Evolutionary conservation across 1,140 invertebrate genomes (phyloP).

Genomic region (Asobara japonica): DNA sequence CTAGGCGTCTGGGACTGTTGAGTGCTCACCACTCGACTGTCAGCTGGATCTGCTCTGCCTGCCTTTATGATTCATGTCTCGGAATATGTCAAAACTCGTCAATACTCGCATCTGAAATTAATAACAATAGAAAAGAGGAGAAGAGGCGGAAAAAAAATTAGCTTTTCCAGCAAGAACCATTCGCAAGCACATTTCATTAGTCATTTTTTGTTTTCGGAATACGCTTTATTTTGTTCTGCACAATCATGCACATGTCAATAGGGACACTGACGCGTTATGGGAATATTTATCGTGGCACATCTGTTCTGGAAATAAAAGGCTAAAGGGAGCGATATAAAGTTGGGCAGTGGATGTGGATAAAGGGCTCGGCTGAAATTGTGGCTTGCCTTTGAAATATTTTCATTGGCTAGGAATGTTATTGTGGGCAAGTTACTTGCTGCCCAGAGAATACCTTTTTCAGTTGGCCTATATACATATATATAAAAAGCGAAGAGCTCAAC

Average conservation of each 20-base stretch:
- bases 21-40: constrained; percentile 39
- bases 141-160: not conserved
- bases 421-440: not conserved
- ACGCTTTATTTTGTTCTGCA: not conserved
- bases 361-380: not conserved
- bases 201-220: not conserved
- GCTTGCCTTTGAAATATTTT: not conserved
- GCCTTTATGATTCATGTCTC: constrained; percentile 38
- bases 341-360: not conserved
- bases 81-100: constrained; percentile 31
- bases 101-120: constrained; percentile 37
- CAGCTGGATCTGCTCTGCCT: constrained; percentile 35
- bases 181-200: not conserved
- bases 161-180: not conserved
- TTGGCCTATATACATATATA: not conserved
- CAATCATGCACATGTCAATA: not conserved
- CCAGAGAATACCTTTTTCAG: not conserved
- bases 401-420: not conserved
- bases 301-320: not conserved
- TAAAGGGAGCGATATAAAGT: not conserved
- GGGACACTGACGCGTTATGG: not conserved
- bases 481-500: not conserved
- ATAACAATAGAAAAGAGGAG: constrained; percentile 11
- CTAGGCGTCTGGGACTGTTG: not conserved
- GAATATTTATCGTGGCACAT: not conserved